Conservation (phyloP, 2,113 vertebrate species). For the Sylvia atricapilla region DNA sequence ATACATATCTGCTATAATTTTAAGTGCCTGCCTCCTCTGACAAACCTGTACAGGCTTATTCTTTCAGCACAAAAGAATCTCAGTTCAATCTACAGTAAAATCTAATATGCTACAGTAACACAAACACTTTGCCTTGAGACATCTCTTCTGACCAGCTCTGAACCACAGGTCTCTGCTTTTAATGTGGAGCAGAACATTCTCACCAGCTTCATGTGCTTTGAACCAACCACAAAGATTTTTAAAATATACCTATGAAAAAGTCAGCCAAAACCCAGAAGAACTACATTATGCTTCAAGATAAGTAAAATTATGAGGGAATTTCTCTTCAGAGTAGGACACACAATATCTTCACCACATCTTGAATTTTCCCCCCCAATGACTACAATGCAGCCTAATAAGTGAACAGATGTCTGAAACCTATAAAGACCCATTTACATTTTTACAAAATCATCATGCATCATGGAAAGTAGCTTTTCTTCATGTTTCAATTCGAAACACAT, state of each 20-base stretch:
- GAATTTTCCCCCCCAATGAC: neutral
- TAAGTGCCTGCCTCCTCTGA: neutral
- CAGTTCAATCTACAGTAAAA: neutral
- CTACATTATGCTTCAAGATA: neutral
- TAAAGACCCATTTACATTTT: neutral
- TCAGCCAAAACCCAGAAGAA: neutral
- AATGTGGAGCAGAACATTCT: accelerated
- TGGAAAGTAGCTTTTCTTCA: neutral
- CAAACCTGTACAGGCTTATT: neutral
- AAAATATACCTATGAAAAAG: neutral
- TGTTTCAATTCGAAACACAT: neutral
- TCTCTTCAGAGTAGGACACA: neutral
- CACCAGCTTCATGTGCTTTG: neutral
- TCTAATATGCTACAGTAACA: neutral
- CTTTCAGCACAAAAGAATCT: neutral
- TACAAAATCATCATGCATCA: neutral
- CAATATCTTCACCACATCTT: neutral
- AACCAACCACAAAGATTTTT: neutral
- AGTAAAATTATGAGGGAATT: neutral
- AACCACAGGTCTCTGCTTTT: neutral
- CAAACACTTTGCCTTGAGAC: neutral
- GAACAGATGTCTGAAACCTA: neutral
- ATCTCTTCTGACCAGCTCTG: neutral
- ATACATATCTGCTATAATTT: neutral
- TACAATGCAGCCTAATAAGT: neutral